A percentile compares a stretch with the other conserved stretches of the same genome.
These are phyloP conservation scores for Heteronetta atricapilla DNA, from an alignment of 2,113 vertebrate species.

Conservation along the genomic window DNA sequence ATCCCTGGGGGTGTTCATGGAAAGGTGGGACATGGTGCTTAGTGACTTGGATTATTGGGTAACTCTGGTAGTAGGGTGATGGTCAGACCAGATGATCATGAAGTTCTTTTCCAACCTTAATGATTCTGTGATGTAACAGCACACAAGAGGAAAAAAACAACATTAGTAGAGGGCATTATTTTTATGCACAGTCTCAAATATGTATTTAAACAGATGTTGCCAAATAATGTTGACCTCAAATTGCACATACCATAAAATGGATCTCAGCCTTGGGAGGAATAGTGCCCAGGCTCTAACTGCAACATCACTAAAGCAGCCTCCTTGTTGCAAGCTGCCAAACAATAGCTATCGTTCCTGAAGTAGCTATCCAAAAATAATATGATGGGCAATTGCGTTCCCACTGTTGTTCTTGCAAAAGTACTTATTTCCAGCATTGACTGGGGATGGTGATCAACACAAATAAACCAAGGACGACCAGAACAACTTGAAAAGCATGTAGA, in stretches of 20 bases:
- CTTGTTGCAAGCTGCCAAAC: constrained; percentile 15
- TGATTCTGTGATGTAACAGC: background rate
- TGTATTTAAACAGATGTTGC: background rate
- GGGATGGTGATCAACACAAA: background rate
- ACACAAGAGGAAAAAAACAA: background rate
- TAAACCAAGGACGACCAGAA: background rate
- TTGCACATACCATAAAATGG: background rate
- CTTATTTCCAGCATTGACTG: constrained; percentile 29
- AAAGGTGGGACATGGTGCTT: no score
- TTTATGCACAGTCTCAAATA: background rate
- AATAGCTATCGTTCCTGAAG: constrained; percentile 38
- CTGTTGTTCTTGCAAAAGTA: constrained; percentile 20
- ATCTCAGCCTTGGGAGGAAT: background rate
- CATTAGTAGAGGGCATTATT: background rate
- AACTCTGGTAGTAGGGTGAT: no score
- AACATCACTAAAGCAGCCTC: background rate
- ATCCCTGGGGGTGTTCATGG: no score
- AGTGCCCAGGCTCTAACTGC: background rate
- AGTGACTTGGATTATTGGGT: no score
- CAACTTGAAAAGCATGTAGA: background rate
- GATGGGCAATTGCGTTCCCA: background rate
- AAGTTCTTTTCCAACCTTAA: no score
- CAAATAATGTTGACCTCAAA: background rate
- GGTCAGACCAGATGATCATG: no score
- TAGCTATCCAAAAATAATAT: constrained; percentile 30